Conservation (phyloP, 2,797 vertebrate genomes). For the Ambastaia sidthimunki region DNA sequence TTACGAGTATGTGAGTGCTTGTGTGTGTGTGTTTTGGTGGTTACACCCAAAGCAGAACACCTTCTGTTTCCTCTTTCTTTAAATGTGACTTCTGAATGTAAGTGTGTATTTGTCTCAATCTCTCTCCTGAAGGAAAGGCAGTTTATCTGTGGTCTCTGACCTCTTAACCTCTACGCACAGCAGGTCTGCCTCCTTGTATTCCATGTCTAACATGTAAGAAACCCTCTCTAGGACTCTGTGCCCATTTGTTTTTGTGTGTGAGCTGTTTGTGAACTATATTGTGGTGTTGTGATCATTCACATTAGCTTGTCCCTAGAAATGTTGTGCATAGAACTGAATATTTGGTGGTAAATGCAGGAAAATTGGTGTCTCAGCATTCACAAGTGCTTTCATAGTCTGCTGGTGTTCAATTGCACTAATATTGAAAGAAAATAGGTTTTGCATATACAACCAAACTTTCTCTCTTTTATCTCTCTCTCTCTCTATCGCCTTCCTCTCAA, state of each 20-base stretch:
- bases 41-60: not conserved
- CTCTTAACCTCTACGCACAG: slow-evolving; percentile 81
- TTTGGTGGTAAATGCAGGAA: not conserved
- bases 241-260: slow-evolving; percentile 52
- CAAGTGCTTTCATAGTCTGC: not conserved
- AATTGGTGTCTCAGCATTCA: not conserved
- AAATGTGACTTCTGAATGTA: slow-evolving; percentile 60
- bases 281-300: slow-evolving; percentile 45
- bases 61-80: slow-evolving; percentile 17
- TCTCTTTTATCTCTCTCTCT: not conserved
- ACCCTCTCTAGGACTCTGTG: slow-evolving; percentile 68
- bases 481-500: too few relatives aligned
- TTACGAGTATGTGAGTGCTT: too few relatives aligned
- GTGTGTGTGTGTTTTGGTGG: not conserved
- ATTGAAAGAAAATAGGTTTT: not conserved
- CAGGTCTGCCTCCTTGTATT: slow-evolving; percentile 84
- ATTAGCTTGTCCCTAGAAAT: slow-evolving; percentile 17
- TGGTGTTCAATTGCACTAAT: not conserved
- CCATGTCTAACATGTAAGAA: slow-evolving; percentile 85
- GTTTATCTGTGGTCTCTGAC: slow-evolving; percentile 84
- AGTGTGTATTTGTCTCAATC: slow-evolving; percentile 46
- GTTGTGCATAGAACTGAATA: slow-evolving; percentile 59
- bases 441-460: too few relatives aligned
- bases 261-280: slow-evolving; percentile 41
- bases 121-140: slow-evolving; percentile 82